Base-by-base conservation (phyloP, 1,140 invertebrate species). In the Daktulosphaira vitifoliae region DNA sequence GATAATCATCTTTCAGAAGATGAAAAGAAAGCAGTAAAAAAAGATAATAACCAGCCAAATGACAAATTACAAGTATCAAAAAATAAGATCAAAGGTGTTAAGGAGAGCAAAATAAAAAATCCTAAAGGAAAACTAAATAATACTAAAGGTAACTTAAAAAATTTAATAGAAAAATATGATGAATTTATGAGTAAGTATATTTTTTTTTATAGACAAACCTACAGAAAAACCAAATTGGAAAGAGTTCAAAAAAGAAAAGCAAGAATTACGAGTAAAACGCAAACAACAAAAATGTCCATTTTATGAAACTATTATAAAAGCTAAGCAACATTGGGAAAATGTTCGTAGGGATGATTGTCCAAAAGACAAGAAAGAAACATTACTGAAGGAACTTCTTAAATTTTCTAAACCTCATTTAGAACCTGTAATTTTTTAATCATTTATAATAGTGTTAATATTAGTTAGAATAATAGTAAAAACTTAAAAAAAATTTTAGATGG, bases 251-350 rank as follows among this genome's bases (percentile, higher is more conserved):
- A 81, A 86, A 69, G 78, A 88, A 68, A 86, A 84, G 70, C 87
- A 87, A 70, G 79, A 85, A 59, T 73, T 88, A 1, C 80, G 81
- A 68, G 68, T 78, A 3, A 80, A 82, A 67, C 75, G 84, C 2
- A 83, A 79, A 69, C 72, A 73, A 8, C 81, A 83, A 65, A 74
- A 78, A 44, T 78, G 82, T 50, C 75, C 78, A 66, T 75, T 81
- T 70, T 83, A 84, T 73, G 82, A 89, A 66, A 75, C 88, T n/a
- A 81, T 84, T 9, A 74, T 82, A 13, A 79, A 84, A 73, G 85
- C 85, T 0, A 91, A 92, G 71, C 76, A 84, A 68, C 79, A 92
- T 16, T 85, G 88, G 73, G 90, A 92, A 73, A 84, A 86, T 66
- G 77, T 90, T 25, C 81, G 87, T 69, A 80, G 80, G 75, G 81